phyloP scores from a whole-genome alignment of 2,113 vertebrate genomes.

The Passer montanus region DNA sequence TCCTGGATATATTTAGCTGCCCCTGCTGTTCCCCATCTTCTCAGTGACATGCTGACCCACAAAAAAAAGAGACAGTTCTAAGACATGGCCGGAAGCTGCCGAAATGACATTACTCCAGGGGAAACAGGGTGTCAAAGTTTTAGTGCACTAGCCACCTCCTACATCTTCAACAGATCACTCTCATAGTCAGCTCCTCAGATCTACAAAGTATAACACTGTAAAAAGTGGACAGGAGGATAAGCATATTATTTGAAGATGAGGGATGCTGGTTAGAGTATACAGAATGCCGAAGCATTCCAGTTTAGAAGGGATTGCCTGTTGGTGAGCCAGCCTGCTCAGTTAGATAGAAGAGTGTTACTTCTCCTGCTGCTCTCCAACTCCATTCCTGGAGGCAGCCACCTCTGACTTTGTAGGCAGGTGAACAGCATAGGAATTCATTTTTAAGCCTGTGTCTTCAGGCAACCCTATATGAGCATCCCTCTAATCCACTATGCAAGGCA shows the following conservation, averaged over 20 bases:
- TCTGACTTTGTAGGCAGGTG: not conserved
- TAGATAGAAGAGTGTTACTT: not conserved
- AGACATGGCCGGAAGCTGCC: not conserved
- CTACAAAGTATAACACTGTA: not conserved
- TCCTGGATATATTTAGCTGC: constrained; percentile 3
- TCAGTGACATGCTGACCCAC: not conserved
- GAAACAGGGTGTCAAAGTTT: not conserved
- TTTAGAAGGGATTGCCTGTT: not conserved
- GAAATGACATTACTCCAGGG: not conserved
- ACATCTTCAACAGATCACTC: not conserved
- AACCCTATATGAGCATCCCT: accelerated
- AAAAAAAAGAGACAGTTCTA: not conserved
- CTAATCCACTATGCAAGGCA: not conserved
- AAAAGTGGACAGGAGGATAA: not conserved
- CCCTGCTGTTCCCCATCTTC: not conserved
- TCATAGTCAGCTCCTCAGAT: not conserved
- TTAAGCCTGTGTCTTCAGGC: not conserved
- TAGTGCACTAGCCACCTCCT: not conserved
- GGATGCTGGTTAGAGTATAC: not conserved
- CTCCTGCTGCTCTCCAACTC: not conserved
- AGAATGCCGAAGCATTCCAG: not conserved
- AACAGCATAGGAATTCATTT: not conserved
- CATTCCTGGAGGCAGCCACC: not conserved
- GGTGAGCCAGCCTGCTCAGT: not conserved
- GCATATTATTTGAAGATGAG: not conserved